Conservation (phyloP, 1,140 invertebrate species). For the Eulimnadia texana region DNA sequence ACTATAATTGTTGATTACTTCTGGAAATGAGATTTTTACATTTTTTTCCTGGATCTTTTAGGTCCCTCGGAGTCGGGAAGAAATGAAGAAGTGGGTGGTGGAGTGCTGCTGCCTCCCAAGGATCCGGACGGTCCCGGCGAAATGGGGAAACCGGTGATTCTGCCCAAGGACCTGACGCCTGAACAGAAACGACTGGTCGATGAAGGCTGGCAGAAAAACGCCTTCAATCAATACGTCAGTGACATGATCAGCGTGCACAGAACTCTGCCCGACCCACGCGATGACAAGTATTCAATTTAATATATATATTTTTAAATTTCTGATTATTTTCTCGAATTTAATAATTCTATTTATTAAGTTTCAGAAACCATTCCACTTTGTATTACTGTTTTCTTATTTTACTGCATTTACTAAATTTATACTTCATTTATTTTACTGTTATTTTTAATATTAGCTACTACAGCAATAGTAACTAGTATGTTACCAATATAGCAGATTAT, state of each 20-base stretch:
- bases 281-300: constrained; percentile 47
- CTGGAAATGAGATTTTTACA: background rate
- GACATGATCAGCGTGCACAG: constrained; percentile 92
- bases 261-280: constrained; percentile 77
- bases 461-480: too few relatives aligned
- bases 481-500: too few relatives aligned
- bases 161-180: constrained; percentile 64
- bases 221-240: constrained; percentile 96
- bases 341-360: too few relatives aligned
- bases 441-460: too few relatives aligned
- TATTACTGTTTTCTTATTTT: too few relatives aligned
- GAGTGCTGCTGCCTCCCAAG: constrained; percentile 28
- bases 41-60: background rate
- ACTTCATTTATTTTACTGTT: too few relatives aligned
- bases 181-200: constrained; percentile 79
- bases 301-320: too few relatives aligned
- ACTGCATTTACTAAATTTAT: too few relatives aligned
- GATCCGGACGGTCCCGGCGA: constrained; percentile 43
- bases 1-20: background rate
- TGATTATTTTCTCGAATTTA: too few relatives aligned
- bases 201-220: constrained; percentile 94
- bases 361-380: too few relatives aligned
- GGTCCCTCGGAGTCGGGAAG: background rate
- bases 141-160: constrained; percentile 67
- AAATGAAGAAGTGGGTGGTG: background rate